Conservation (phyloP, 2,888 invertebrate species). For the Tridacna crocea region DNA sequence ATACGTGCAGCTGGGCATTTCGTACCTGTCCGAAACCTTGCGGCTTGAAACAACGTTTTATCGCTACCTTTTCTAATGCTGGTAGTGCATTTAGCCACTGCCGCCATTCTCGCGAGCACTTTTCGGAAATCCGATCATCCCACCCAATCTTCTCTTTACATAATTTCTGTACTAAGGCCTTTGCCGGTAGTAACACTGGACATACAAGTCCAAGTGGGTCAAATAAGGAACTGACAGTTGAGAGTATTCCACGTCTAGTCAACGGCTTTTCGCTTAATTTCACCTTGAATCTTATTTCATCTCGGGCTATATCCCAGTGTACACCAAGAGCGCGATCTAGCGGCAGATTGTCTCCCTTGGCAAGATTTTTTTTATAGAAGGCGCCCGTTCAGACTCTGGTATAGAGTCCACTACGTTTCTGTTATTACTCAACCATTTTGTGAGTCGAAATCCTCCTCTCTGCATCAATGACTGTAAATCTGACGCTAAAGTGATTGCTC, state of each 20-base stretch:
- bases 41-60: conserved; percentile 52
- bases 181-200: conserved; percentile 49
- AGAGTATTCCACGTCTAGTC: conserved; percentile 54
- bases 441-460: conserved; percentile 41
- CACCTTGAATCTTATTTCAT: conserved; percentile 48
- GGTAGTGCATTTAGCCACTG: conserved; percentile 50
- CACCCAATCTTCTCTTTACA: conserved; percentile 51
- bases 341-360: conserved; percentile 15
- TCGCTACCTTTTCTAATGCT: conserved; percentile 33
- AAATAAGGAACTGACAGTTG: conserved; percentile 57
- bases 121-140: conserved; percentile 51
- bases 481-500: conserved; percentile 22
- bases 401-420: conserved; percentile 32
- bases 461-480: conserved; percentile 33
- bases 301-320: conserved; percentile 47
- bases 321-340: conserved; percentile 52
- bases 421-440: conserved; percentile 46
- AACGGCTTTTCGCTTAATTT: conserved; percentile 38
- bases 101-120: conserved; percentile 38
- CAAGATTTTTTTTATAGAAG: conserved; percentile 25
- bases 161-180: conserved; percentile 49
- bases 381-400: conserved; percentile 33
- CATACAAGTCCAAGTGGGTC: conserved; percentile 61
- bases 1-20: conserved; percentile 49
- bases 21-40: conserved; percentile 12